Conservation (phyloP, 2,113 vertebrate species). For the Myxocyprinus asiaticus region DNA sequence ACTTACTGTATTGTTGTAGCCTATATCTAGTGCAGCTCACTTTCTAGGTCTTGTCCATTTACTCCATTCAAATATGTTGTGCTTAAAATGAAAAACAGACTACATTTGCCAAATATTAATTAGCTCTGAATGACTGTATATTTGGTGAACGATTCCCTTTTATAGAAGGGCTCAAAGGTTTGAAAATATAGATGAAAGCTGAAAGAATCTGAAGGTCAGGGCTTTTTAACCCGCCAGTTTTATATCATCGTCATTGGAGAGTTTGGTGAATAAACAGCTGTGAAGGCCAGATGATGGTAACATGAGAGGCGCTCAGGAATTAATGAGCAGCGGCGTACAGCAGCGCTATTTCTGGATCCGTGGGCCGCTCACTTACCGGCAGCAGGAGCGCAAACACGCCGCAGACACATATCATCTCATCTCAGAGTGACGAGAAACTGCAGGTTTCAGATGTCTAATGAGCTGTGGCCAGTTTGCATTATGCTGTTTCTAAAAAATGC, state of each 20-base stretch:
- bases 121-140: not conserved
- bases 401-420: conserved; percentile 47
- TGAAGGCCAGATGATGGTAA: conserved; percentile 54
- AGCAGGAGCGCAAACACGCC: conserved; percentile 43
- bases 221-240: conserved; percentile 19
- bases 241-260: conserved; percentile 48
- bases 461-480: conserved; percentile 11
- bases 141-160: not conserved
- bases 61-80: not conserved
- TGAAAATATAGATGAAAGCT: not conserved
- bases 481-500: conserved; percentile 3
- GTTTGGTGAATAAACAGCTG: conserved; percentile 44
- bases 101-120: not conserved
- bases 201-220: not conserved
- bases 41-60: not conserved
- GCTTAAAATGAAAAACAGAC: not conserved
- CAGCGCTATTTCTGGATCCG: conserved; percentile 43
- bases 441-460: conserved; percentile 42
- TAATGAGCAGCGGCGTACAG: conserved; percentile 49
- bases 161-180: not conserved
- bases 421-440: conserved; percentile 44
- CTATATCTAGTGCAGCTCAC: not conserved
- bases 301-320: conserved; percentile 51
- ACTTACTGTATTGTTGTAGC: not conserved
- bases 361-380: conserved; percentile 27